A percentile compares a stretch with the other conserved stretches of the same genome.
These are phyloP conservation scores for Sebastes iracundus DNA, from an alignment of 2,797 vertebrate species.

Conservation along the genomic window DNA sequence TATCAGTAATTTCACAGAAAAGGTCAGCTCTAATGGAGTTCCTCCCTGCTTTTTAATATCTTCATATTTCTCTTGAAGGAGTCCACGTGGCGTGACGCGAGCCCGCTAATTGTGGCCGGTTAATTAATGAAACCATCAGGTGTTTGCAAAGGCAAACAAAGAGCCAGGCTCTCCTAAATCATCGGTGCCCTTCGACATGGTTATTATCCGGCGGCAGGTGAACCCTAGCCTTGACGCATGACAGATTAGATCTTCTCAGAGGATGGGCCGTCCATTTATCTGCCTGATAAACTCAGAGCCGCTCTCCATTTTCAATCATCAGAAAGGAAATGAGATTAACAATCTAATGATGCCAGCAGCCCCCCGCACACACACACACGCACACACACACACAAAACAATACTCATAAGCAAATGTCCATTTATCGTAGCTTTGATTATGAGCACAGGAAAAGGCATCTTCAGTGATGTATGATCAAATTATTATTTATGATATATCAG, in stretches of 20 bases:
- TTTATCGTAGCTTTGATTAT: constrained; percentile 53
- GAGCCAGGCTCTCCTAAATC: constrained; percentile 71
- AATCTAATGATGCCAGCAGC: constrained; percentile 78
- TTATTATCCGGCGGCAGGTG: constrained; percentile 81
- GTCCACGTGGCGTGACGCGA: constrained; percentile 56
- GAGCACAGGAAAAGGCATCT: constrained; percentile 47
- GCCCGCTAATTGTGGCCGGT: constrained; percentile 78
- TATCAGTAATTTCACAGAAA: constrained; percentile 87
- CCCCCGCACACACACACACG: not conserved
- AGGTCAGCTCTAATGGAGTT: constrained; percentile 86
- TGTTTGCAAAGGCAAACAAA: constrained; percentile 86
- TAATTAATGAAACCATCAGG: constrained; percentile 83
- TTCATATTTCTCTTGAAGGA: constrained; percentile 76
- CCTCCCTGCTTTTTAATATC: constrained; percentile 76
- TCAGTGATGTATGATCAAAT: constrained; percentile 54
- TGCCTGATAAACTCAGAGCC: constrained; percentile 84
- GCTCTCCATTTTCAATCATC: constrained; percentile 82
- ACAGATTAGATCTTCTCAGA: constrained; percentile 85
- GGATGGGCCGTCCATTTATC: constrained; percentile 83
- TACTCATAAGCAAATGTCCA: constrained; percentile 50
- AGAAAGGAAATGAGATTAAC: constrained; percentile 85
- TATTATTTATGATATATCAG: constrained; percentile 63
- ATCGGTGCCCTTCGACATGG: constrained; percentile 78
- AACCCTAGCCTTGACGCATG: constrained; percentile 78
- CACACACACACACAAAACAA: constrained; percentile 35